Evolutionary conservation across 2,888 invertebrate species (phyloP).

Genomic region (Drosophila pseudotakahashii): DNA sequence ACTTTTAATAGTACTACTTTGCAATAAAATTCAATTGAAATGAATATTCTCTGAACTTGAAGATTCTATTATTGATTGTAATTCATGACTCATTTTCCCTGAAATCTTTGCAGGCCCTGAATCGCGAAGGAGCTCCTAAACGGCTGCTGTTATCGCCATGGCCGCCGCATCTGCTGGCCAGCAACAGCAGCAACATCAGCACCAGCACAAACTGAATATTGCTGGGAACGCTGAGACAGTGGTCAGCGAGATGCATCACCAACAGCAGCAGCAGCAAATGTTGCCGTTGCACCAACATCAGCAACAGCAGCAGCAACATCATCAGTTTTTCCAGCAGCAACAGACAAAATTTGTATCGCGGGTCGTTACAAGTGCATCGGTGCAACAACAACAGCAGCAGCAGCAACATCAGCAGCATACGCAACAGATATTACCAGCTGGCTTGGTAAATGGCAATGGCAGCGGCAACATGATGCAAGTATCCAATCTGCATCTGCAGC

Average conservation of each 20-base stretch:
- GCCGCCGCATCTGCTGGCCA: slow-evolving; percentile 84
- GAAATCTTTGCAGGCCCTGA: slow-evolving; percentile 56
- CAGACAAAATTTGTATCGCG: slow-evolving; percentile 77
- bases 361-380: slow-evolving; percentile 73
- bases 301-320: slow-evolving; percentile 63
- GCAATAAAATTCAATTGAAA: background rate
- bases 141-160: slow-evolving; percentile 78
- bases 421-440: slow-evolving; percentile 75
- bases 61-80: background rate
- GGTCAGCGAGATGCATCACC: slow-evolving; percentile 66
- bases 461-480: slow-evolving; percentile 61
- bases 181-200: slow-evolving; percentile 72
- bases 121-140: slow-evolving; percentile 50
- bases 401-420: slow-evolving; percentile 54
- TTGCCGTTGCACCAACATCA: slow-evolving; percentile 60
- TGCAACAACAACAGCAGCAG: slow-evolving; percentile 59
- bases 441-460: slow-evolving; percentile 78
- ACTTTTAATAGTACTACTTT: too few relatives aligned
- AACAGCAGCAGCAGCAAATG: slow-evolving; percentile 59
- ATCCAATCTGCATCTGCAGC: slow-evolving; percentile 48
- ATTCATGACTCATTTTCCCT: slow-evolving; percentile 14
- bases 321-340: slow-evolving; percentile 55
- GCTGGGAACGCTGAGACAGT: slow-evolving; percentile 69
- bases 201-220: slow-evolving; percentile 78
- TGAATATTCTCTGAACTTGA: background rate